Evolutionary conservation across 64 coral and sea anemone species (phyloP), one percentile per base, ranked within the genome.

Genomic region (Stichodactyla mertensii): DNA sequence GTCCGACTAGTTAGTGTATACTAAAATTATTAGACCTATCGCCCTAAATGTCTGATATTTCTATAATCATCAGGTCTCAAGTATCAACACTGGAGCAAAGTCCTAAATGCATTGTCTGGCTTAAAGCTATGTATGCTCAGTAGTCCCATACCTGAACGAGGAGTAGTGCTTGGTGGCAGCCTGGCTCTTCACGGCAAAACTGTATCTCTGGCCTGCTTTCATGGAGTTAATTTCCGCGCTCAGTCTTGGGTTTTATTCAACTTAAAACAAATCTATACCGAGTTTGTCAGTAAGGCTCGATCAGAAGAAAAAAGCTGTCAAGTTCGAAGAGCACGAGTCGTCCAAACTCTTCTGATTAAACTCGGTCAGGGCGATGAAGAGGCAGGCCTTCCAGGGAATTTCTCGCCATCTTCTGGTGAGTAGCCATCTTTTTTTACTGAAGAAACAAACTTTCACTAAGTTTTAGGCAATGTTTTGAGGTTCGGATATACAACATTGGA

Each of bases 71-170:
- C 61, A 99, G 97, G 97, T 53, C 86, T 99, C 16, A 99, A 95
- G 80, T 99, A 99, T 86, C 97, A 99, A 71, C 97, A 99, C 70
- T 99, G 97, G 97, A 94, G 97, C 66, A 99, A 99, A 86, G 93
- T 95, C 10, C 77, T 99, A 24, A 95, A 92, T 59, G 93, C 93
- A 2, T 85, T 99, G 27, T 71, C 86, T 52, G 88, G 93, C 10
- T 88, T 99, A 4, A 89, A 95, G 61, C 77, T 94, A 24, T 89
- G 88, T 54, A 87, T 94, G 24, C 69, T 99, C 12, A 90, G 71
- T 31, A 88, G 54, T 53, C 90, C 97, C 51, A 52, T 99, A 23
- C 97, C 97, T 15, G 93, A 95, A n/a, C 94, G 93, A 58, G 97
- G 97, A n/a, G 88, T 94, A 27, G 60, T 99, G 16, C 57, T 99